Evolutionary conservation across 2,113 vertebrate species (phyloP), one percentile per base, ranked within the genome.

Genomic region (Apodemus sylvaticus): DNA sequence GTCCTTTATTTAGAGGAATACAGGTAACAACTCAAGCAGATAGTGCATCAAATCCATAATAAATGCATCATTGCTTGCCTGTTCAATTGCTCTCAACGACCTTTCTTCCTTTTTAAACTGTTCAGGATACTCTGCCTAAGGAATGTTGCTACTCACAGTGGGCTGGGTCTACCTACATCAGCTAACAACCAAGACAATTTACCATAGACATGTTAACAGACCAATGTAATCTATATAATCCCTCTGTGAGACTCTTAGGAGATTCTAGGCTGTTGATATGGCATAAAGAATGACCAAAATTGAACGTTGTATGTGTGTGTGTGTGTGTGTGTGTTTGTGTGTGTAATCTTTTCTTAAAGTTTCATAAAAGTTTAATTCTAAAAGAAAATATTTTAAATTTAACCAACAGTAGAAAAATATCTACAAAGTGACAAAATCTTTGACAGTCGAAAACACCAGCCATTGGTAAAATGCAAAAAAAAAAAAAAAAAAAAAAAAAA

Each of bases 361-460:
- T 93, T 34, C 55, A 82, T 51, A 31, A 78, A 82, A 74, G 83
- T 64, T 85, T 11, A 94, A 24, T 85, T 8, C 17, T 87, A 64
- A 78, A 86, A 90, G 19, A 24, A 92, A 86, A 71, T 71, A 79
- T 64, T 85, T 94, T 92, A 93, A 90, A 79, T 90, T 94, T 70
- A 78, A 5, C 26, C 86, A 34, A 51, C 39, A 78, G 11, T 31
- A 66, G 39, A 39, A 93, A 64, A 48, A 34, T 42, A 42, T 31
- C 48, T 88, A 42, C 22, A 31, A 73, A 58, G 26, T 74, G 34
- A 73, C 68, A 62, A 42, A 94, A 58, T 19, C 12, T 82, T 89
- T 95, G 31, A 29, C 16, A 89, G 29, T 66, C 94, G 42, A 4
- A 22, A 92, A 92, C 66, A 76, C 24, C 39, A 93, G 68, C 14